Conservation (phyloP, 2,113 vertebrate genomes). For the Meriones unguiculatus region DNA sequence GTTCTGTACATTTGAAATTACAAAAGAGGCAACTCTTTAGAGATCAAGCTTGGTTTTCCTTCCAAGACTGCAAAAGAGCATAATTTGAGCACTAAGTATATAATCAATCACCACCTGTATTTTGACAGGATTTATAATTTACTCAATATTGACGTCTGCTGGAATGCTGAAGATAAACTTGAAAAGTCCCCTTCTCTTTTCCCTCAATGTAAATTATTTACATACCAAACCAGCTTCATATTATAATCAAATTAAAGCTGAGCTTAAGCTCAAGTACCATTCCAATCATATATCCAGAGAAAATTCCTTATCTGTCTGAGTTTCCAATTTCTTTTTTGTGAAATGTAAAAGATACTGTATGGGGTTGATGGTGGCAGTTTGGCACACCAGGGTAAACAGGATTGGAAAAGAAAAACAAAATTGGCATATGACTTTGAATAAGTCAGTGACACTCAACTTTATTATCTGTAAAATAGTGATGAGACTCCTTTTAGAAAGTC, state of each 20-base stretch:
- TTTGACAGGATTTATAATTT: constrained; percentile 18
- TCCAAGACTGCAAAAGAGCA: constrained; percentile 1
- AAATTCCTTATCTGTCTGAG: not conserved
- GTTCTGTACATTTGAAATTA: not conserved
- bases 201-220: not conserved
- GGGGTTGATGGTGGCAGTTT: not conserved
- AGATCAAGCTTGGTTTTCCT: not conserved
- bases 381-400: not conserved
- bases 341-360: not conserved
- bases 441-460: constrained; percentile 4
- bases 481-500: not conserved
- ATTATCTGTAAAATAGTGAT: constrained; percentile 5
- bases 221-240: not conserved
- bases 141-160: constrained; percentile 36
- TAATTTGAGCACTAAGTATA: constrained; percentile 19
- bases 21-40: not conserved
- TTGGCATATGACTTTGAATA: constrained; percentile 1
- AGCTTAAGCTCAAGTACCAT: not conserved
- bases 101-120: not conserved
- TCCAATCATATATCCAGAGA: not conserved
- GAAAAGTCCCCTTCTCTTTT: constrained; percentile 29
- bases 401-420: not conserved
- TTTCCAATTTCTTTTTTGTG: not conserved
- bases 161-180: constrained; percentile 32
- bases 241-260: not conserved